phyloP scores from a whole-genome alignment of 2,888 invertebrate genomes.

The Sphinx pinastri region DNA sequence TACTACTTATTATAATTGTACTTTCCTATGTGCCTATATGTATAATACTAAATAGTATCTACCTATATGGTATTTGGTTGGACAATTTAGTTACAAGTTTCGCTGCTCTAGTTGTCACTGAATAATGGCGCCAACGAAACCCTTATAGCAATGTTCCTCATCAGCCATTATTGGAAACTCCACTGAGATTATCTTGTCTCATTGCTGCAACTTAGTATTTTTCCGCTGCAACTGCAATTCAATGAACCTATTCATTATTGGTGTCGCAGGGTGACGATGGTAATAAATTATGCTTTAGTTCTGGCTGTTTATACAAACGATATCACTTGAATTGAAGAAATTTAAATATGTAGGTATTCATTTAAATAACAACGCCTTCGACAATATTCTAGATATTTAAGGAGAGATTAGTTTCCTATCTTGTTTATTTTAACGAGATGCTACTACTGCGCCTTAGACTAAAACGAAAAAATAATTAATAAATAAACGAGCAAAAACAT shows the following conservation, averaged over 20 bases:
- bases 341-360: background rate
- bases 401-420: background rate
- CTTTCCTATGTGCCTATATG: too few relatives aligned
- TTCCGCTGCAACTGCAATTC: slow-evolving; percentile 17
- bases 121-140: slow-evolving; percentile 9
- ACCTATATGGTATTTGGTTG: too few relatives aligned
- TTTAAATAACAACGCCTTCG: background rate
- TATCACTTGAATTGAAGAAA: background rate
- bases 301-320: background rate
- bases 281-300: background rate
- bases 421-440: slow-evolving; percentile 6
- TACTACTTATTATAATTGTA: too few relatives aligned
- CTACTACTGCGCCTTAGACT: background rate
- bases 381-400: background rate
- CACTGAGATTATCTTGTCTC: background rate
- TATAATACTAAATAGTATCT: too few relatives aligned
- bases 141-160: slow-evolving; percentile 28
- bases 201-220: slow-evolving; percentile 11
- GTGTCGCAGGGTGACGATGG: background rate
- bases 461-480: background rate
- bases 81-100: too few relatives aligned
- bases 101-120: background rate
- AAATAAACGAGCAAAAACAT: background rate
- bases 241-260: slow-evolving; percentile 8
- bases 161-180: slow-evolving; percentile 23